Percentiles rank a stretch among this genome's conserved stretches.
Conservation (phyloP, 2,113 vertebrate species). For the Heliornis fulica region DNA sequence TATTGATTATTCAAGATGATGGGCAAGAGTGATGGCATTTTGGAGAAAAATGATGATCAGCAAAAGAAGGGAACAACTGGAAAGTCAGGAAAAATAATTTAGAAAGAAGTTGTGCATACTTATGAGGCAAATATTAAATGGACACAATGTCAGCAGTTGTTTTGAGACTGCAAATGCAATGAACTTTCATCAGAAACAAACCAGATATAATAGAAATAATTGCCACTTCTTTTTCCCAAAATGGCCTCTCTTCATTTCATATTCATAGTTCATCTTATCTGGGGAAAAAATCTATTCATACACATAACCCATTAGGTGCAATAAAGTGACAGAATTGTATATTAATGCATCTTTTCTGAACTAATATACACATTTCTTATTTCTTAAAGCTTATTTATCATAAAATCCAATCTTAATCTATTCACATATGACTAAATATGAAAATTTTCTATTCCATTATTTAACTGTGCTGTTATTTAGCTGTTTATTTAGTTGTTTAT, state of each 20-base stretch:
- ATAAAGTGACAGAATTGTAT: not conserved
- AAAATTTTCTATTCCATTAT: not conserved
- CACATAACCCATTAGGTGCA: not conserved
- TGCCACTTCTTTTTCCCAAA: not conserved
- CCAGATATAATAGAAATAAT: not conserved
- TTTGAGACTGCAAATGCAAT: not conserved
- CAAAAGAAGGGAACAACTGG: not conserved
- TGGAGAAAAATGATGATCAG: not conserved
- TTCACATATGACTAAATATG: not conserved
- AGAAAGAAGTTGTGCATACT: not conserved
- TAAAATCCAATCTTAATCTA: not conserved
- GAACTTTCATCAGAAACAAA: not conserved
- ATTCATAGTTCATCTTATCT: not conserved
- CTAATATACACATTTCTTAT: not conserved
- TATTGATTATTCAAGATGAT: not conserved
- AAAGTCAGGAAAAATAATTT: not conserved
- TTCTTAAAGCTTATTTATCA: not conserved
- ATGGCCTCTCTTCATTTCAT: not conserved
- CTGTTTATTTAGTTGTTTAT: not conserved
- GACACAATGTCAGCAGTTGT: not conserved
- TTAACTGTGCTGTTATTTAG: not conserved
- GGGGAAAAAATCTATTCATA: not conserved
- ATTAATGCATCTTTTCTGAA: not conserved
- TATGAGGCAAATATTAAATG: not conserved
- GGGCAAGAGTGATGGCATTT: rapidly evolving